phyloP scores from a whole-genome alignment of 2,888 invertebrate genomes.

The Amphipoea oculea region DNA sequence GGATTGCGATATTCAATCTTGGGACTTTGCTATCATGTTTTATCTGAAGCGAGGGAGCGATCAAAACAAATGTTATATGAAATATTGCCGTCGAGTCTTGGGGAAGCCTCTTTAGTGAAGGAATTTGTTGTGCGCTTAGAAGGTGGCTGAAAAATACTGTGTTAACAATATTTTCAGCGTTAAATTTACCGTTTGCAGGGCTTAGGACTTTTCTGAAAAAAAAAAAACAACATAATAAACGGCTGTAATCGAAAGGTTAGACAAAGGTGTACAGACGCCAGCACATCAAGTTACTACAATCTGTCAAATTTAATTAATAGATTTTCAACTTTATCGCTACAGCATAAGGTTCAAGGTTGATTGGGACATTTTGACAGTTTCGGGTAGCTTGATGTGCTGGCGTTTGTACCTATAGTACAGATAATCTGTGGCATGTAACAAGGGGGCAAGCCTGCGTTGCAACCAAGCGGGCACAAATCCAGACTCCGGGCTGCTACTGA shows the following conservation, averaged over 20 bases:
- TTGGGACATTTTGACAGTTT: no score
- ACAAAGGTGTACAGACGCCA: no score
- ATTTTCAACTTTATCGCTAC: no score
- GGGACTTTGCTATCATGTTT: slow-evolving; percentile 49
- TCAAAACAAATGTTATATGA: slow-evolving; percentile 52
- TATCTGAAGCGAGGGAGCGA: slow-evolving; percentile 43
- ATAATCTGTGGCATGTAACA: no score
- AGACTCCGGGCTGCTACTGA: background rate
- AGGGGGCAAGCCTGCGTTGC: no score
- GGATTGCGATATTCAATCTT: slow-evolving; percentile 56
- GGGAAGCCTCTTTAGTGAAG: slow-evolving; percentile 9
- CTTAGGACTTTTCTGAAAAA: background rate
- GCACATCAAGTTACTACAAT: no score
- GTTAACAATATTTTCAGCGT: background rate
- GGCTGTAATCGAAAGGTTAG: background rate
- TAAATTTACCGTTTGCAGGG: background rate
- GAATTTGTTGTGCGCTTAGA: background rate
- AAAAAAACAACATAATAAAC: background rate
- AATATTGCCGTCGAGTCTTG: slow-evolving; percentile 41
- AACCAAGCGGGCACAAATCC: no score
- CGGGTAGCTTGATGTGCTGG: no score
- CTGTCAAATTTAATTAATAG: no score
- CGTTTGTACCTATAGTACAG: no score
- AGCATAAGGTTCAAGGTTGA: no score
- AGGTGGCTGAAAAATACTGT: background rate